Evolutionary conservation across 2,797 vertebrate species (phyloP).

Genomic region (Neosalanx taihuensis): DNA sequence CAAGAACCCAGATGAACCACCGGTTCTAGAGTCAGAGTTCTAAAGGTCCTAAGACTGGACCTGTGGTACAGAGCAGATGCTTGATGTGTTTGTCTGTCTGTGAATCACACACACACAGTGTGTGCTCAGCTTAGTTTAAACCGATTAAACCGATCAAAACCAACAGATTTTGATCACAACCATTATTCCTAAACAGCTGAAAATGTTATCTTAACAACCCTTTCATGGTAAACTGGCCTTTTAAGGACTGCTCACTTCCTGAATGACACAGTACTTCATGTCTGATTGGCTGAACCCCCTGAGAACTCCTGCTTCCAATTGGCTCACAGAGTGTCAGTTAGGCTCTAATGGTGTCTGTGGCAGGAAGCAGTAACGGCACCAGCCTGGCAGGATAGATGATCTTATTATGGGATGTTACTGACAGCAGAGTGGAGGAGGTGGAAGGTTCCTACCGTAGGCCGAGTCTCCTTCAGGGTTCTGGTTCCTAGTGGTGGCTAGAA

Average conservation of each 20-base stretch:
- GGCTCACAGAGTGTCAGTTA: neutral
- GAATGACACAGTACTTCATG: slow-evolving; percentile 7
- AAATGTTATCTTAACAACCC: neutral
- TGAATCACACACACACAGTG: too few relatives aligned
- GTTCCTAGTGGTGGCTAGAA: slow-evolving; percentile 66
- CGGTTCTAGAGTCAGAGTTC: too few relatives aligned
- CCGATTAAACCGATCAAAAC: too few relatives aligned
- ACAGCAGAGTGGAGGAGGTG: neutral
- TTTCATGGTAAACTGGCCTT: neutral
- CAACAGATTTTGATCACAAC: neutral
- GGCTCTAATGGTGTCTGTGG: neutral
- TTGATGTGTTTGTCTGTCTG: too few relatives aligned
- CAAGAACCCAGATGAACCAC: too few relatives aligned
- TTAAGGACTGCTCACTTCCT: slow-evolving; percentile 7
- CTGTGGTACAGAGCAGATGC: too few relatives aligned
- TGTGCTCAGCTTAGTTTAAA: too few relatives aligned
- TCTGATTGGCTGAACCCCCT: neutral
- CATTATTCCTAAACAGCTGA: neutral
- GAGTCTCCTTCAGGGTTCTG: slow-evolving; percentile 72
- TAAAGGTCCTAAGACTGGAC: too few relatives aligned
- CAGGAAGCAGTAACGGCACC: too few relatives aligned
- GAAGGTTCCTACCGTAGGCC: slow-evolving; percentile 71
- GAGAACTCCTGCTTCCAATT: slow-evolving; percentile 3
- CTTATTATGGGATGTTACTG: too few relatives aligned
- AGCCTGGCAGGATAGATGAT: too few relatives aligned